phyloP scores from a whole-genome alignment of 2,113 vertebrate genomes.

The Indri indri region DNA sequence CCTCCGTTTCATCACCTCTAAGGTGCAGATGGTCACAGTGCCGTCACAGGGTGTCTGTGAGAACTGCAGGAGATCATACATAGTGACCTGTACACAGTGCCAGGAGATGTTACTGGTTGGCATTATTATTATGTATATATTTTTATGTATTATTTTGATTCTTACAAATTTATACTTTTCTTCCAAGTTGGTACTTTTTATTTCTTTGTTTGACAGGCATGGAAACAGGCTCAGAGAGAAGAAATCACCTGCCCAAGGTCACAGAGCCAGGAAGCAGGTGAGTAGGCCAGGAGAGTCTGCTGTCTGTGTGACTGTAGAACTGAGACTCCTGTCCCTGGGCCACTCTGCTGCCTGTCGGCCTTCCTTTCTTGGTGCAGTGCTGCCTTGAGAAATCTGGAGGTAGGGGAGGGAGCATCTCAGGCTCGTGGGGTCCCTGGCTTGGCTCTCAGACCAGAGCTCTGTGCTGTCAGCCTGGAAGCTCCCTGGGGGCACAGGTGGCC shows the following conservation, averaged over 20 bases:
- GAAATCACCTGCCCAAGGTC: neutral
- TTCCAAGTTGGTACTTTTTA: neutral
- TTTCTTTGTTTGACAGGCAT: neutral
- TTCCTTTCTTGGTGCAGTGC: neutral
- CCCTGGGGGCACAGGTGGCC: neutral
- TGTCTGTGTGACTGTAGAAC: neutral
- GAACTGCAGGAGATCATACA: neutral
- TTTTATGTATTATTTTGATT: neutral
- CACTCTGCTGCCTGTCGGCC: neutral
- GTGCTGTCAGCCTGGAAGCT: neutral
- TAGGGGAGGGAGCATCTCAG: neutral
- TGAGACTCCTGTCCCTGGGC: neutral
- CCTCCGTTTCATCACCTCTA: neutral
- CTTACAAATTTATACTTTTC: neutral
- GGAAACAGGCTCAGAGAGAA: neutral
- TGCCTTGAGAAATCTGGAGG: neutral
- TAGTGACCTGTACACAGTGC: no score
- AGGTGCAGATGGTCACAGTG: neutral
- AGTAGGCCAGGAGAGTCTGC: neutral
- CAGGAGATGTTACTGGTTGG: neutral
- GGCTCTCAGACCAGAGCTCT: neutral
- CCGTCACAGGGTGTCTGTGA: neutral
- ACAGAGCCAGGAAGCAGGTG: neutral
- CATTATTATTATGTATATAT: neutral
- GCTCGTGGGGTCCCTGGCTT: neutral